These are phyloP conservation scores for Neotoxoptera formosana DNA, from an alignment of 1,140 invertebrate genomes.

Conservation along the genomic window DNA sequence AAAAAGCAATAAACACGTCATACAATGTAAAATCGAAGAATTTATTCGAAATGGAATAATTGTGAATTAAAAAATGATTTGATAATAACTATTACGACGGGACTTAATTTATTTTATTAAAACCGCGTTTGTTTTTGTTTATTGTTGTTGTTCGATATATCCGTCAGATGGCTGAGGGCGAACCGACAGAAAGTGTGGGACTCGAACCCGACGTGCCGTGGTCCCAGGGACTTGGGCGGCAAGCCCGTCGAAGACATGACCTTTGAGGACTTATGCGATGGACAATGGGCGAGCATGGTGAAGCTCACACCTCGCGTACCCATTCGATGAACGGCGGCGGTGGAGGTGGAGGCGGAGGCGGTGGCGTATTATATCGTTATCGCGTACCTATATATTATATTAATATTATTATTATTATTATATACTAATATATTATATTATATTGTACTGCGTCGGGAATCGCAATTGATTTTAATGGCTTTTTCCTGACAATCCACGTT, in stretches of 20 bases:
- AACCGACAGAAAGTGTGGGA: conserved; percentile 77
- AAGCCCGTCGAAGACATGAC: conserved; percentile 73
- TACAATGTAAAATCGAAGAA: background rate
- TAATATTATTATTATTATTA: background rate
- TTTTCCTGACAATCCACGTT: conserved; percentile 15
- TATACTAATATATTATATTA: background rate
- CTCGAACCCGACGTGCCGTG: conserved; percentile 76
- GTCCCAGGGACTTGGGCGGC: conserved; percentile 76
- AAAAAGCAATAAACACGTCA: background rate
- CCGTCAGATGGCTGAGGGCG: conserved; percentile 71
- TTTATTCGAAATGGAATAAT: background rate
- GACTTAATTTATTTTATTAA: background rate
- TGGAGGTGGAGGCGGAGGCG: too few species aligned
- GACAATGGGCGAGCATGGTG: conserved; percentile 85
- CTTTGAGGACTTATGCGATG: conserved; percentile 82
- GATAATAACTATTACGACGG: background rate
- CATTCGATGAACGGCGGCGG: conserved; percentile 60
- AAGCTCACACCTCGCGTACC: conserved; percentile 75
- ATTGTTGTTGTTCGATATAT: background rate
- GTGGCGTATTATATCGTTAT: background rate
- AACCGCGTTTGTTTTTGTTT: background rate
- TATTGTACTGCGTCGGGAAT: background rate
- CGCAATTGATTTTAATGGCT: conserved; percentile 25
- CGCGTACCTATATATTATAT: background rate
- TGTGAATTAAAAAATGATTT: background rate